These are phyloP conservation scores for Monopis laevigella DNA, from an alignment of 2,888 invertebrate genomes.

Conservation along the genomic window DNA sequence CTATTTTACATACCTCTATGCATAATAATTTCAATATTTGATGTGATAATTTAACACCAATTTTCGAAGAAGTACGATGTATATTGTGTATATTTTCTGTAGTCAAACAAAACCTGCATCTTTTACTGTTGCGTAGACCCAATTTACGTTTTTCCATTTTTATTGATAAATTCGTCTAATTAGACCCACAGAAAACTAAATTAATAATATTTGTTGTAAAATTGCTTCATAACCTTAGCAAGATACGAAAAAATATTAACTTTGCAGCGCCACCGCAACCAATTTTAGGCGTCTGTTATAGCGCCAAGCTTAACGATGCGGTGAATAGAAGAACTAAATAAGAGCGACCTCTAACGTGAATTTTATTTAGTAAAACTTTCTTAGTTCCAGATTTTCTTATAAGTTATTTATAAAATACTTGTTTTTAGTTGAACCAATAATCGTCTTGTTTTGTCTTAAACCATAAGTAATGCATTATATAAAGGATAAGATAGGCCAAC, in stretches of 20 bases:
- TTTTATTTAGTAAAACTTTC: no score
- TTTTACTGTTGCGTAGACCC: conserved; percentile 68
- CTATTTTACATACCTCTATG: conserved; percentile 71
- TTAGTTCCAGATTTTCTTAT: no score
- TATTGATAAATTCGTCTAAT: conserved; percentile 19
- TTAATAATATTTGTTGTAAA: conserved; percentile 4
- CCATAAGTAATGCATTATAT: no score
- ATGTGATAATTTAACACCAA: conserved; percentile 72
- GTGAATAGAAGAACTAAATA: conserved; percentile 8
- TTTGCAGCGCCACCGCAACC: conserved; percentile 10
- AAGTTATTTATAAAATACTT: no score
- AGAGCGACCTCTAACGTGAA: no score
- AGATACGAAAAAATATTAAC: conserved; percentile 3
- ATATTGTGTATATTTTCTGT: no score
- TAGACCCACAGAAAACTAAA: conserved; percentile 1
- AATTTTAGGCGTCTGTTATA: not conserved
- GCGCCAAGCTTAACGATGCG: conserved; percentile 3
- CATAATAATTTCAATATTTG: conserved; percentile 82
- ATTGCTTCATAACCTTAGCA: conserved; percentile 12
- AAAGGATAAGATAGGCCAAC: no score
- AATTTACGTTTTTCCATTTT: conserved; percentile 70
- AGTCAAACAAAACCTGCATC: conserved; percentile 80
- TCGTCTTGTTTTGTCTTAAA: no score
- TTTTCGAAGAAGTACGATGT: conserved; percentile 64
- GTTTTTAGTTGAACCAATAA: no score